phyloP scores from a whole-genome alignment of 1,140 invertebrate species.

The Drosophila arawakana region DNA sequence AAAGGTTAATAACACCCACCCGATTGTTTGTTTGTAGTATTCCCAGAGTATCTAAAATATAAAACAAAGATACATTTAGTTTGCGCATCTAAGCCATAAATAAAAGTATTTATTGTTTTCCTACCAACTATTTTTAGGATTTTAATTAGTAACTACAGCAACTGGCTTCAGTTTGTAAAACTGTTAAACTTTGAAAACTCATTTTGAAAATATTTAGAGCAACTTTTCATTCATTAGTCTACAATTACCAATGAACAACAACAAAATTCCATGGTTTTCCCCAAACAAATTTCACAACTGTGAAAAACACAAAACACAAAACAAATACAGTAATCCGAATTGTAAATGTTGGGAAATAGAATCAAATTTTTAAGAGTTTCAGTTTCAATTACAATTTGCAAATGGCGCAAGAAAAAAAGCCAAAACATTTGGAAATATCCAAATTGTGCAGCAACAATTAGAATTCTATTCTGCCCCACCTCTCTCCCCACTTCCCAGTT shows the following conservation, averaged over 20 bases:
- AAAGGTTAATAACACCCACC: slow-evolving; percentile 67
- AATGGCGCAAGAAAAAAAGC: slow-evolving; percentile 11
- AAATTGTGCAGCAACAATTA: slow-evolving; percentile 28
- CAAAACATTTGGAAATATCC: slow-evolving; percentile 26
- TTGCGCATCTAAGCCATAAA: too few species aligned
- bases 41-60: slow-evolving; percentile 9
- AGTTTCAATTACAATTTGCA: slow-evolving; percentile 31
- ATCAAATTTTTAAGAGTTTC: slow-evolving; percentile 16
- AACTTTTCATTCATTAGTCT: slow-evolving; percentile 47
- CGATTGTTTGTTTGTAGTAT: slow-evolving; percentile 1
- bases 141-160: too few species aligned
- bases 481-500: too few species aligned
- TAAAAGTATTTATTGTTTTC: too few species aligned
- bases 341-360: background rate
- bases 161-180: too few species aligned
- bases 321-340: slow-evolving; percentile 23
- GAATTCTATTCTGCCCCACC: background rate
- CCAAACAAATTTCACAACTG: slow-evolving; percentile 20
- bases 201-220: background rate
- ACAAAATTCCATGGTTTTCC: background rate
- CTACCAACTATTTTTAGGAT: too few species aligned
- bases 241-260: slow-evolving; percentile 26
- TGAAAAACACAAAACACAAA: slow-evolving; percentile 17
- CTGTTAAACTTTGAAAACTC: too few species aligned
- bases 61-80: background rate